Evolutionary conservation across 2,797 vertebrate genomes (phyloP), one percentile per base, ranked within the genome.

Genomic region (Pangasius djambal): DNA sequence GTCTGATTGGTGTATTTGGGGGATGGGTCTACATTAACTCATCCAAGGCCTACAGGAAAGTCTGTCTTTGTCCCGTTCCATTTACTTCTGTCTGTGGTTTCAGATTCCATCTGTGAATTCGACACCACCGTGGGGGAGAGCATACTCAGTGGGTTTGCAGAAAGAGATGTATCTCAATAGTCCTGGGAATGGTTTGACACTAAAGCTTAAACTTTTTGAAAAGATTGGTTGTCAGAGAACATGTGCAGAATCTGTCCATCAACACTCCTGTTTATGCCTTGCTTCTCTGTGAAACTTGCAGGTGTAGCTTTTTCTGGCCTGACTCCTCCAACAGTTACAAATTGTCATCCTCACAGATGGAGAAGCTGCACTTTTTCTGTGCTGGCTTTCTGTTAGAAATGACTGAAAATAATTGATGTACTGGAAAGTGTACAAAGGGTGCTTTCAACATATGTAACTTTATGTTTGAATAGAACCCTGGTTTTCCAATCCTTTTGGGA

Each of bases 21-120:
- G n/a, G 86, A 82, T 74, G 84, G 89, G 83, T 85, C 91, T 89
- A 83, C 22, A 81, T 92, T 85, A 82, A 88, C 61, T 79, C 83
- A 22, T 86, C 34, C n/a, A 52, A 89, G 34, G 72, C 90, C 86
- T 92, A 88, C 78, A 89, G 84, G 65, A 89, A 88, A 72, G 87
- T 90, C 31, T 22, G 52, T 59, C 57, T 90, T 84, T 78, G 22
- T 59, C 70, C 48, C 25, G 25, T 37, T 67, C 25, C 7, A 8
- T 75, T 67, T 83, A 61, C 20, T 59, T n/a, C 8, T 63, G 79
- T 84, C 25, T 69, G 59, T 52, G 83, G 87, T 86, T 77, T 90
- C 77, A 37, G 2, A 83, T 88, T 90, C 59, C 63, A 61, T 44
- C 57, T 86, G 74, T 88, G 61, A 86, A 81, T 86, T 59, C 12